Evolutionary conservation across 2,797 vertebrate species (phyloP), one percentile per base, ranked within the genome.

Genomic region (Myripristis murdjan): DNA sequence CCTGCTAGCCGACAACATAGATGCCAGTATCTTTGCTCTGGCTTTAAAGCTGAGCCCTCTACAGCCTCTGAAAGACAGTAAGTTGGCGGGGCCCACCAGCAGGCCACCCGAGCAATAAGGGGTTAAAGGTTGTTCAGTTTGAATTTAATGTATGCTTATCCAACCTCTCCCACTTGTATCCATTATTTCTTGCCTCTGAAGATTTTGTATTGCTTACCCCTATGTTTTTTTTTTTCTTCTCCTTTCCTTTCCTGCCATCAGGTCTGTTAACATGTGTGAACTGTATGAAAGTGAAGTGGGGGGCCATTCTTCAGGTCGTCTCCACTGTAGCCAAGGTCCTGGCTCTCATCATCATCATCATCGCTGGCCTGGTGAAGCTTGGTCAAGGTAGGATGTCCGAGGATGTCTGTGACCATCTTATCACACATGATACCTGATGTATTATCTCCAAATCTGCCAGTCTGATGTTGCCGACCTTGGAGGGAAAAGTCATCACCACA

Each of bases 201-300:
- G 33, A 8, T 37, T n/a, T 11, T 11, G 3, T 12, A 37, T 2
- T 37, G 35, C 8, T 37, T 37, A 9, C 35, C 11, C 11, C n/a
- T n/a, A n/a, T n/a, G n/a, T n/a, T n/a, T n/a, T n/a, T 66, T 15
- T 67, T 28, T 56, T 70, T 43, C 56, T 6, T 20, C 16, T 0
- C 10, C 5, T 28, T 12, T 41, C 31, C 35, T 55, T 33, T 52
- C 15, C 64, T 47, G 46, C 51, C 1, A 1, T 35, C 79, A 96
- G 95, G 89, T 81, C 73, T 95, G 43, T 81, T 96, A 82, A 96
- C 95, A 0, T 77, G n/a, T 64, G 93, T 96, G 48, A 96, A 96
- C 88, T 94, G 91, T 67, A 91, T 95, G 93, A 96, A 95, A 80
- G 95, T 96, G 37, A 96, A 95, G 82, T 96, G 95, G 95, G 95